phyloP scores from a whole-genome alignment of 2,113 vertebrate genomes.

The Triplophysa tibetana region DNA sequence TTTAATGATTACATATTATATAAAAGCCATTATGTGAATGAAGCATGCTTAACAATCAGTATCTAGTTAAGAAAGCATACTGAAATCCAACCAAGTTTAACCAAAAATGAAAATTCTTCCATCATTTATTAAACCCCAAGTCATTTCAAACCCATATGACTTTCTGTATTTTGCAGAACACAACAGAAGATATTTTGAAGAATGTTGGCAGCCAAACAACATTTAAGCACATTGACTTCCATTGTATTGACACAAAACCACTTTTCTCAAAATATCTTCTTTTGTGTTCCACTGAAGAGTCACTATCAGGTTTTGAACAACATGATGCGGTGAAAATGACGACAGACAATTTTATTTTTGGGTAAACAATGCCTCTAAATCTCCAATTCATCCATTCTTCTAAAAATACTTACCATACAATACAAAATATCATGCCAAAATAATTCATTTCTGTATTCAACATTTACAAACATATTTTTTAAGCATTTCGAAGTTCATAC shows the following conservation, averaged over 20 bases:
- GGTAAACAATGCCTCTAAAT: no score
- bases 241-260: no score
- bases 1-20: slow-evolving; percentile 15
- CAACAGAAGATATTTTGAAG: no score
- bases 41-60: neutral
- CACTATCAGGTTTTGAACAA: no score
- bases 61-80: slow-evolving; percentile 1
- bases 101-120: neutral
- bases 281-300: no score
- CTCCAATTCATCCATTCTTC: neutral
- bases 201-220: no score
- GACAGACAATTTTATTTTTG: no score
- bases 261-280: no score
- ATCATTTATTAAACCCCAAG: neutral
- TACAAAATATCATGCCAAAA: neutral
- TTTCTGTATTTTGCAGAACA: no score
- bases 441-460: neutral
- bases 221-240: no score
- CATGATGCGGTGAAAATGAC: no score
- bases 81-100: neutral
- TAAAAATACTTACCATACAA: neutral
- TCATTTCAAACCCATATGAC: no score
- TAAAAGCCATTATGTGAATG: neutral
- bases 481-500: neutral
- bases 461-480: neutral